A percentile compares a stretch with the other conserved stretches of the same genome.
These are phyloP conservation scores for Lepidurus couesii DNA, from an alignment of 1,140 invertebrate genomes.

Conservation along the genomic window DNA sequence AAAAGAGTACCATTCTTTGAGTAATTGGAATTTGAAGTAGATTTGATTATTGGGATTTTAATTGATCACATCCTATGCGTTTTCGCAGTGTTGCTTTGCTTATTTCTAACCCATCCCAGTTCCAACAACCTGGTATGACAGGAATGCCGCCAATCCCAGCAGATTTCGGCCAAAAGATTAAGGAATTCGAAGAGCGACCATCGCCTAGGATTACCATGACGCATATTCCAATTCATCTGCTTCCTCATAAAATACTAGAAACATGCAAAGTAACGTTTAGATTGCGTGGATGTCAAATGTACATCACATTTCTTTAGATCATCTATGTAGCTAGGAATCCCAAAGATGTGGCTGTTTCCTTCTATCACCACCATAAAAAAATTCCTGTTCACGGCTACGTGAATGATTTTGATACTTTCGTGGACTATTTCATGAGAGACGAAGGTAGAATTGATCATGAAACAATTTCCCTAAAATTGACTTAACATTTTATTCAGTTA, in stretches of 20 bases:
- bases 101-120: too few relatives aligned
- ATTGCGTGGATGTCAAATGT: neutral
- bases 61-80: too few relatives aligned
- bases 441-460: slow-evolving; percentile 42
- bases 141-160: neutral
- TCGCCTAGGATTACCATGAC: slow-evolving; percentile 32
- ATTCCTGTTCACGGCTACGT: slow-evolving; percentile 64
- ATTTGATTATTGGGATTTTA: too few relatives aligned
- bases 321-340: slow-evolving; percentile 75
- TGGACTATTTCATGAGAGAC: slow-evolving; percentile 66
- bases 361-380: slow-evolving; percentile 68
- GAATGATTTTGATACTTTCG: slow-evolving; percentile 68
- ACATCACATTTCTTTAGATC: slow-evolving; percentile 43
- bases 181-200: neutral
- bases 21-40: neutral
- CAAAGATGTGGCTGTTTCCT: slow-evolving; percentile 77
- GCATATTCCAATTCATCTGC: slow-evolving; percentile 29
- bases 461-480: neutral
- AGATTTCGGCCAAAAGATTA: neutral
- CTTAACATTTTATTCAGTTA: slow-evolving; percentile 24
- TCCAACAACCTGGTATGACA: neutral
- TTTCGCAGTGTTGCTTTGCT: too few relatives aligned
- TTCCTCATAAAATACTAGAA: slow-evolving; percentile 34
- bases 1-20: slow-evolving; percentile 69
- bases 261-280: slow-evolving; percentile 52